Evolutionary conservation across 2,888 invertebrate species (phyloP), one percentile per base, ranked within the genome.

Genomic region (Netelia inedita): DNA sequence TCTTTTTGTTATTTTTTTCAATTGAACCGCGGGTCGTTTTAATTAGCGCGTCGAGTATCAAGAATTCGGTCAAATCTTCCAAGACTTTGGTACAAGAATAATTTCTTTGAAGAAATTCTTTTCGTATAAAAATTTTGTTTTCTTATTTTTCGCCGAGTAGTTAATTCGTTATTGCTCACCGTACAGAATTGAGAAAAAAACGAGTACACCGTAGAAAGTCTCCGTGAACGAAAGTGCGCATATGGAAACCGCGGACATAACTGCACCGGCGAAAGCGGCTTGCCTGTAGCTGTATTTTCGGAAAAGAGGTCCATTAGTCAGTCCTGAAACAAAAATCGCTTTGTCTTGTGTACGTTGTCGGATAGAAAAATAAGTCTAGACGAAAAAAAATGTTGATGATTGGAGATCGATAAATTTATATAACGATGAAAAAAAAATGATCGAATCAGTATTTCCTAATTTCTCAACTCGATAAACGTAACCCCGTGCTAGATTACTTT

Each of bases 271-370:
- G 35, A 97, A 89, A 0, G 96, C 96, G 3, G 96, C 95, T 94
- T 96, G 95, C 14, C 97, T 95, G 88, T 95, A 97, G 8, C 95
- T 95, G 88, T 95, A 97, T 69, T 94, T 95, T 86, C 95, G 95
- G 91, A 96, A 96, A 35, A 97, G 92, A 1, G 97, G 96, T 11
- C 97, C 97, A 93, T 97, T 97, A 21, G 96, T 94, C 78, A 97
- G 94, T 86, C 96, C 96, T 96, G 93, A 83, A 23, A 28, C 23
- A 28, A 21, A 3, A 1, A 46, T 46, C 14, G 10, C 46, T 46
- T 14, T 35, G 35, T 35, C 8, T 6, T 6, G 8, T 35, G 35
- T 35, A 35, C 35, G 6, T 6, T 6, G 35, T 35, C 35, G 35
- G 6, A 35, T 35, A 1, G 35, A 5, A 5, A 35, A 35, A 46